Conservation (phyloP, 2,113 vertebrate genomes). For the Microcebus griseorufus region DNA sequence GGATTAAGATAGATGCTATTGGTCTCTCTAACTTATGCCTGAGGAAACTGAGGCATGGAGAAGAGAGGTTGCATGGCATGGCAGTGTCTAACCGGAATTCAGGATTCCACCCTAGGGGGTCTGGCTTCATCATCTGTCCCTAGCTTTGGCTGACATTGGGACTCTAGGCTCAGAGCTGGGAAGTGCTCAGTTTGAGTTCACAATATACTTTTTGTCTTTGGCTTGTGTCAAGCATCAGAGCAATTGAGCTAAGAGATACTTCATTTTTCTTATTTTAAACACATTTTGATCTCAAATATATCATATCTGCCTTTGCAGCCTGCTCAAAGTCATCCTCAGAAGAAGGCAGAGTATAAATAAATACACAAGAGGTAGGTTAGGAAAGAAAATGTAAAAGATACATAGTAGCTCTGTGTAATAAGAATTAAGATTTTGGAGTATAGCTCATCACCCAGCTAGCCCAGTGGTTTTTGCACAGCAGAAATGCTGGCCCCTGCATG, state of each 20-base stretch:
- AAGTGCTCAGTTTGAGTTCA: background rate
- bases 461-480: background rate
- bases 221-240: background rate
- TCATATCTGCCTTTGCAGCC: background rate
- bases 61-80: background rate
- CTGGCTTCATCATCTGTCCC: background rate
- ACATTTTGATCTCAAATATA: background rate
- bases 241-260: background rate
- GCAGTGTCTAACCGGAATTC: background rate
- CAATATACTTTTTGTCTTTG: background rate
- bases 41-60: background rate
- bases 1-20: background rate
- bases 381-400: background rate
- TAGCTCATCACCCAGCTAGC: background rate
- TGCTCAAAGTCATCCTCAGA: background rate
- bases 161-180: background rate
- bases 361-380: background rate
- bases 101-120: background rate
- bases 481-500: background rate
- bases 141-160: background rate
- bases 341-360: background rate
- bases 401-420: background rate
- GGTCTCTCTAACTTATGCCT: background rate
- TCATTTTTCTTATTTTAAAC: conserved; percentile 18
- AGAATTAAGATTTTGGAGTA: background rate